These are phyloP conservation scores for Cassiopea xamachana DNA, from an alignment of 30 jellyfish, hydroid and myxozoan genomes.

Conservation along the genomic window DNA sequence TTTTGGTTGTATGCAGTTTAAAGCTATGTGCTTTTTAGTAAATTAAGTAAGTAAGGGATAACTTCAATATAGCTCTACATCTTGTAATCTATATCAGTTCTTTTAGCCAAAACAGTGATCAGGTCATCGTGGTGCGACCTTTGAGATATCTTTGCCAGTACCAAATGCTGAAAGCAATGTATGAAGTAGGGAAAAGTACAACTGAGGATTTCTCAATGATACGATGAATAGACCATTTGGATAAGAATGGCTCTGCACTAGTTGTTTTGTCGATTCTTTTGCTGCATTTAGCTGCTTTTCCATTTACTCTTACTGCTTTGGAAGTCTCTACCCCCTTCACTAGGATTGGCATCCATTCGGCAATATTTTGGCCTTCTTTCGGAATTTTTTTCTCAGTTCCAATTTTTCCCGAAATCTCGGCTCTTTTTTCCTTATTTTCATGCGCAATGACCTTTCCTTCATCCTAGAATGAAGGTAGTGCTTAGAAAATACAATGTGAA, in stretches of 20 bases:
- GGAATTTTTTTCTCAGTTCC: background rate
- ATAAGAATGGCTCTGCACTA: no score
- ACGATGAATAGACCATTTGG: background rate
- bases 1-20: no score
- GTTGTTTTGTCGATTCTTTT: no score
- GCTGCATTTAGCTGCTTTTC: background rate
- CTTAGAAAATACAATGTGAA: no score
- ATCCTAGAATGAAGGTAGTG: no score
- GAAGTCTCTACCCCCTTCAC: background rate
- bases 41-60: no score
- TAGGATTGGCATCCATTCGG: constrained; percentile 2
- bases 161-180: constrained; percentile 40
- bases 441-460: no score
- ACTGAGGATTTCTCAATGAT: constrained; percentile 28
- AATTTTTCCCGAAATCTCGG: background rate
- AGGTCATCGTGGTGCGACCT: background rate
- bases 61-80: no score
- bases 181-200: constrained; percentile 29
- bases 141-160: constrained; percentile 24
- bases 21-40: no score
- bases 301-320: background rate
- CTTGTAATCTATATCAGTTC: background rate
- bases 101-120: background rate
- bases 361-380: background rate
- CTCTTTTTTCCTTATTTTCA: background rate